Percentiles rank a stretch among this genome's conserved stretches.
Evolutionary conservation across 2,888 invertebrate species (phyloP).

Genomic region (Crocallis elinguaria): DNA sequence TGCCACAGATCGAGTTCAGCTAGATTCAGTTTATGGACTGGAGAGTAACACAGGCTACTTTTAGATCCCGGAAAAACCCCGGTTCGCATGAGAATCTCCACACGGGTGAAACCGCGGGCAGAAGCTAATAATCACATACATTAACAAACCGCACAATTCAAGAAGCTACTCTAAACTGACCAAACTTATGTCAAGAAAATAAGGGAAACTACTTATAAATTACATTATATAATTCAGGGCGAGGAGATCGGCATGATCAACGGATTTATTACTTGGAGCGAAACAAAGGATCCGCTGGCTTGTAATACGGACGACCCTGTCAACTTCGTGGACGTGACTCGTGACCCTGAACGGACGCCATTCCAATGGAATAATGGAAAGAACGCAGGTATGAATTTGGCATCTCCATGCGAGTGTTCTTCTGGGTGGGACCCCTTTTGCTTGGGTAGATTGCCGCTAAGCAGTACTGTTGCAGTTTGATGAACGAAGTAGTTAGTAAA

Average conservation of each 20-base stretch:
- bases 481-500: too few relatives aligned
- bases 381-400: constrained; percentile 81
- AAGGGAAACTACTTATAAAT: not conserved
- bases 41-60: too few relatives aligned
- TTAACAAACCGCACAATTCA: not conserved
- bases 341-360: constrained; percentile 92
- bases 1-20: too few relatives aligned
- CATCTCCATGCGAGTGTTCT: too few relatives aligned
- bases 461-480: too few relatives aligned
- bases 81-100: too few relatives aligned
- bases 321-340: constrained; percentile 83
- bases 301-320: constrained; percentile 84
- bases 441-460: too few relatives aligned
- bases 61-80: too few relatives aligned
- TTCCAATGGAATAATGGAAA: constrained; percentile 89
- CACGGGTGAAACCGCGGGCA: too few relatives aligned
- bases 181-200: not conserved
- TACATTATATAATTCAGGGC: constrained; percentile 72
- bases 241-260: constrained; percentile 91
- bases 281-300: constrained; percentile 84
- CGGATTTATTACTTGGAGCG: constrained; percentile 81
- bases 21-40: too few relatives aligned
- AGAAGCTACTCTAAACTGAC: not conserved
- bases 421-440: too few relatives aligned
- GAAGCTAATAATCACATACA: not conserved